These are phyloP conservation scores for Numenius arquata DNA, from an alignment of 2,113 vertebrate genomes.

Conservation along the genomic window DNA sequence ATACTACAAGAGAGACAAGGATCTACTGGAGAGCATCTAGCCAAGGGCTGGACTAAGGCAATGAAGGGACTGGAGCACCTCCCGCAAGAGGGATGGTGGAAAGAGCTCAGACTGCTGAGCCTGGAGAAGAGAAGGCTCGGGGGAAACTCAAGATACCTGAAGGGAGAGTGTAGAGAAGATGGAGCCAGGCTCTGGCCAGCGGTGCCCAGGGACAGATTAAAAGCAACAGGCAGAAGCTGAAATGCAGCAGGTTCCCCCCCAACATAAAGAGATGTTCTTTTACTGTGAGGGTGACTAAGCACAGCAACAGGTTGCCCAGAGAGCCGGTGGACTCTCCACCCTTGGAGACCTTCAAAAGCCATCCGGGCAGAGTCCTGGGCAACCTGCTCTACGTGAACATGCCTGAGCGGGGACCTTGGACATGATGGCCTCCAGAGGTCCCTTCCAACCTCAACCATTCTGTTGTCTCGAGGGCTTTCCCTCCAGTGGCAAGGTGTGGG, in stretches of 20 bases:
- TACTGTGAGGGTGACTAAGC: no score
- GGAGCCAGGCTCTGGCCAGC: no score
- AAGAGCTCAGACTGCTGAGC: not conserved
- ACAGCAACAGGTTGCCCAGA: no score
- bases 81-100: not conserved
- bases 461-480: fast-evolving
- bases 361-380: not conserved
- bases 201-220: no score
- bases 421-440: fast-evolving
- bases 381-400: not conserved
- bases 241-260: no score
- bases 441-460: not conserved
- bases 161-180: no score
- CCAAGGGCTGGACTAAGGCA: not conserved
- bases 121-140: not conserved
- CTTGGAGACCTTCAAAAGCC: not conserved
- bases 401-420: not conserved
- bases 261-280: no score
- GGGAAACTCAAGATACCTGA: not conserved
- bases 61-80: not conserved
- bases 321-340: not conserved
- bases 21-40: not conserved
- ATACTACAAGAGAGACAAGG: not conserved
- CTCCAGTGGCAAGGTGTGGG: fast-evolving
- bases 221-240: no score